These are phyloP conservation scores for Epinephelus malabaricus DNA, from an alignment of 2,797 vertebrate species.

Conservation along the genomic window DNA sequence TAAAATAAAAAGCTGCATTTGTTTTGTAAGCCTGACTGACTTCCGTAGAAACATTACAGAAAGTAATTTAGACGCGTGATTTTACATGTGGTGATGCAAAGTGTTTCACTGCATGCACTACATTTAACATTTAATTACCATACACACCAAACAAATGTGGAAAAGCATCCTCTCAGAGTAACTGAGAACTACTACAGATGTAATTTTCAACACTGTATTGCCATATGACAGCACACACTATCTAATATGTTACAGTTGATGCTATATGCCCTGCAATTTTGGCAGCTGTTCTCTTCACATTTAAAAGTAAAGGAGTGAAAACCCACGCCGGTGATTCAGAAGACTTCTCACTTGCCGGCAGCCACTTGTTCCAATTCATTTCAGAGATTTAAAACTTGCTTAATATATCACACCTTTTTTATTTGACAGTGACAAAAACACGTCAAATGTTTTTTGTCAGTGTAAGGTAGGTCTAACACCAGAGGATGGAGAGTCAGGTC, in stretches of 20 bases:
- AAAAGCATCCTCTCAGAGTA: not conserved
- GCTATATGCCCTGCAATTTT: not conserved
- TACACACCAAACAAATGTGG: not conserved
- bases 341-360: not conserved
- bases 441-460: not conserved
- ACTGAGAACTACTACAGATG: not conserved
- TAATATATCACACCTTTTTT: not conserved
- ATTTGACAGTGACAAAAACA: not conserved
- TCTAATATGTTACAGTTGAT: no score
- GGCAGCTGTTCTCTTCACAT: no score
- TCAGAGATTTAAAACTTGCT: not conserved
- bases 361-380: not conserved
- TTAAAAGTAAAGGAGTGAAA: not conserved
- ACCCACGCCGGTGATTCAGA: not conserved
- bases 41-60: not conserved
- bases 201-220: no score
- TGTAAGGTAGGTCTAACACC: not conserved
- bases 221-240: not conserved
- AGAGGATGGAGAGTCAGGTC: not conserved
- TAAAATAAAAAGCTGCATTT: not conserved
- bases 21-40: not conserved
- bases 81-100: conserved; percentile 11
- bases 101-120: not conserved
- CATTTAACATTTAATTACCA: conserved; percentile 1
- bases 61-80: not conserved